Base-by-base conservation (phyloP, 2,113 vertebrate species). In the Pipa parva region DNA sequence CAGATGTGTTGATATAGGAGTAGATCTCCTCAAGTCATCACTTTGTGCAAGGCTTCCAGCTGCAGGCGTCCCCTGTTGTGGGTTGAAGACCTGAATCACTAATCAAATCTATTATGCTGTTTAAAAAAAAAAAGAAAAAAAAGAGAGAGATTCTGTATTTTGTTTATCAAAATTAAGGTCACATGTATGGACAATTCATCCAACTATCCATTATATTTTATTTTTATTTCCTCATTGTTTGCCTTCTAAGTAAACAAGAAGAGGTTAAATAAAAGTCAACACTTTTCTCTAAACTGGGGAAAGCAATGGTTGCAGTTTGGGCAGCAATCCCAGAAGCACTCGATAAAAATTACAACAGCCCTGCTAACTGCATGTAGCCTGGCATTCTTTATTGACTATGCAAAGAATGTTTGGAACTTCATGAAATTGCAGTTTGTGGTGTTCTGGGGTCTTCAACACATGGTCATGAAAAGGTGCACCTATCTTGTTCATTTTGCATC, bases 1-100 rank as follows among this genome's bases (percentile, higher is more conserved):
- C 63, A n/a, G 60, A 55, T 73, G 72, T 75, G 72, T 77, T 63
- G 75, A 65, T 73, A 21, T 2, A 58, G 78, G 79, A 76, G 63
- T 31, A 15, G 73, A 33, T 1, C 75, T 62, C 71, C 71, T 72
- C 71, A 28, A 45, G 78, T 56, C 31, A 73, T 71, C 66, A 67
- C 51, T 7, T 1, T 55, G 59, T 63, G 64, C 71, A 72, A 51
- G 59, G 78, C 70, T 42, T 52, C 46, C 50, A 33, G 50, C 63
- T 55, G 22, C 48, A 72, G 5, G 66, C 65, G 63, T 72, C 62
- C 72, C 78, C 66, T 65, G 72, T 74, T 72, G 74, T 72, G 79
- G 77, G 77, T 77, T 72, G 11, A 46, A 46, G 73, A 63, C 46
- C 17, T 17, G 6, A 69, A 72, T 64, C 75, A 52, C 66, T 78